These are phyloP conservation scores for Limnothrissa miodon DNA, from an alignment of 2,113 vertebrate species.

Conservation along the genomic window DNA sequence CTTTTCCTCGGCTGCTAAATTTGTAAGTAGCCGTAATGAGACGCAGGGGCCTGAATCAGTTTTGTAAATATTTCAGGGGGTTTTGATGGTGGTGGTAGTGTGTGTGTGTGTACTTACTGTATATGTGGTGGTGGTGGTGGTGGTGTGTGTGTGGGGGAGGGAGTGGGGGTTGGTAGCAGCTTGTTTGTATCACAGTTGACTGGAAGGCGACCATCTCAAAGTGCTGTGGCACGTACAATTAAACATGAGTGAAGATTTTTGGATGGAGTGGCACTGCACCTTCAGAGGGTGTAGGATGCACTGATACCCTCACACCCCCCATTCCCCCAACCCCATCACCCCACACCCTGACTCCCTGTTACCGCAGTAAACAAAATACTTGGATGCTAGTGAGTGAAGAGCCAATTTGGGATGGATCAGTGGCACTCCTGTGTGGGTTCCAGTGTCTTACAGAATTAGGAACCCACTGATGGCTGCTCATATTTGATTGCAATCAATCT, in stretches of 20 bases:
- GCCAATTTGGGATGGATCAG: neutral
- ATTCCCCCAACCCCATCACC: neutral
- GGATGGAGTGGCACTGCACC: neutral
- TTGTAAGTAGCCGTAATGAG: too few relatives aligned
- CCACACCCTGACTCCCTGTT: neutral
- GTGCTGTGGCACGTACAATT: neutral
- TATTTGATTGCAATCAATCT: neutral
- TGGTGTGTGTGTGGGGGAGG: too few relatives aligned
- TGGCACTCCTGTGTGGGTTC: neutral
- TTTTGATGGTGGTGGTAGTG: neutral
- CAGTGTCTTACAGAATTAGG: neutral
- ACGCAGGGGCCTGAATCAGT: neutral
- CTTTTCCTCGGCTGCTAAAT: neutral
- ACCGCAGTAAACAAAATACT: constrained; percentile 13
- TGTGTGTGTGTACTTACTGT: neutral
- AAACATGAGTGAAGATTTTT: neutral
- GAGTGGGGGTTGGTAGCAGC: neutral
- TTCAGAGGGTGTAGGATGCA: neutral
- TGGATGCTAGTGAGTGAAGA: neutral
- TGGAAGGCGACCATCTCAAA: neutral
- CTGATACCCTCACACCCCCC: neutral
- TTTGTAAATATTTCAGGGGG: neutral
- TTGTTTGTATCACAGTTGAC: neutral
- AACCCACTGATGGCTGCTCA: neutral
- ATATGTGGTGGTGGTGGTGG: neutral